phyloP scores from a whole-genome alignment of 2,797 vertebrate genomes.

The Chloroceryle amazona region DNA sequence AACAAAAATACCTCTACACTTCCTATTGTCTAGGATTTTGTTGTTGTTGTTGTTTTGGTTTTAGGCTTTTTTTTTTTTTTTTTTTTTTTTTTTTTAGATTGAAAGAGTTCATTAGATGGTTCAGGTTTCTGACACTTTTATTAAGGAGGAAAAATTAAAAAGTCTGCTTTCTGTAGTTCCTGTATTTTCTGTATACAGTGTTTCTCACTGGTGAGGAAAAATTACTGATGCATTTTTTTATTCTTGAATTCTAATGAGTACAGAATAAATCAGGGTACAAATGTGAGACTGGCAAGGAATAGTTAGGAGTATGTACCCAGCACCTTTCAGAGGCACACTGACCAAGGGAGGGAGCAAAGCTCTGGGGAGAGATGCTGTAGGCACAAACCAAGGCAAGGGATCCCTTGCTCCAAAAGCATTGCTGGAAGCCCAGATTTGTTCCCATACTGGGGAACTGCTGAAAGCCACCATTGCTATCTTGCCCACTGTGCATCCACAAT shows the following conservation, averaged over 20 bases:
- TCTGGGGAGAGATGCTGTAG: not conserved
- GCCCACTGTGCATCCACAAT: not conserved
- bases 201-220: not conserved
- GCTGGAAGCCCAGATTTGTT: not conserved
- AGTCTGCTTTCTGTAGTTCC: not conserved
- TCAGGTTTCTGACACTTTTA: not conserved
- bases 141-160: too few species aligned
- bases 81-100: not conserved
- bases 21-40: not conserved
- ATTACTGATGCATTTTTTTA: accelerated
- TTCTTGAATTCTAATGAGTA: not conserved
- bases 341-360: not conserved
- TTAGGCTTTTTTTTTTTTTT: not conserved
- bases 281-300: not conserved
- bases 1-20: not conserved
- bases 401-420: not conserved
- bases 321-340: accelerated
- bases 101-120: not conserved
- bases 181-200: not conserved
- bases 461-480: not conserved
- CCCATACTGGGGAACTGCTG: not conserved
- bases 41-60: not conserved
- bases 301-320: not conserved
- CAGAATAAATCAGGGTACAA: not conserved
- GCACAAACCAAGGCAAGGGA: not conserved